Base-by-base conservation (phyloP, 2,888 invertebrate species). In the Trichogramma dendrolimi region DNA sequence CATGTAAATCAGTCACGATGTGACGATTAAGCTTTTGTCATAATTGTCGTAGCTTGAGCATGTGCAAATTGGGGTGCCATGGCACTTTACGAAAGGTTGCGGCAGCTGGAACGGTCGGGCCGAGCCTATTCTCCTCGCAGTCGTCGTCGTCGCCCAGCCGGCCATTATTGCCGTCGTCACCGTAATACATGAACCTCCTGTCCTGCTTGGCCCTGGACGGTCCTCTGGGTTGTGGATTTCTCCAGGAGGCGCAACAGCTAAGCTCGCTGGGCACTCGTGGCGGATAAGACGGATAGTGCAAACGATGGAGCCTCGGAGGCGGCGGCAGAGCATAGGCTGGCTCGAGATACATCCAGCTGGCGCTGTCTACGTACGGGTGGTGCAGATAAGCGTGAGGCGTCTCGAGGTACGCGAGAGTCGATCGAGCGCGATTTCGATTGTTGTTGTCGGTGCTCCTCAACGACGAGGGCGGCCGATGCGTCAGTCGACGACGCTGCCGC, bases 31-130 rank as follows among this genome's bases (percentile, higher is more conserved):
- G 3, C 27, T 27, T 38, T 40, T 10, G 8, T 71, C 56, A 72
- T 57, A 69, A 67, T 69, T 73, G 71, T 69, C 76, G 71, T 63
- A 74, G 74, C 66, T 80, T 80, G 70, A 80, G 76, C 79, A 80
- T 78, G 70, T 80, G 80, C 67, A 80, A 72, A 67, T 80, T 80
- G 43, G 79, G 75, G 73, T 80, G 80, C 80, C 80, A 80, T 73
- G 80, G 80, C 75, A 79, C 79, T 77, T 80, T 80, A 67, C 80
- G 73, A 71, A 80, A 80, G n/a, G 79, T 76, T 67, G 73, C 72
- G 62, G 71, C 71, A 53, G 66, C 70, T 61, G 65, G 62, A 49
- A 71, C 71, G n/a, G 57, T 42, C 50, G 40, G 27, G 27, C 27
- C 27, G 27, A 27, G 27, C 14, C 40, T 1, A 38, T 11, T 14